Base-by-base conservation (phyloP, 92 coral and sea anemone genomes). In the Nematostella vectensis region DNA sequence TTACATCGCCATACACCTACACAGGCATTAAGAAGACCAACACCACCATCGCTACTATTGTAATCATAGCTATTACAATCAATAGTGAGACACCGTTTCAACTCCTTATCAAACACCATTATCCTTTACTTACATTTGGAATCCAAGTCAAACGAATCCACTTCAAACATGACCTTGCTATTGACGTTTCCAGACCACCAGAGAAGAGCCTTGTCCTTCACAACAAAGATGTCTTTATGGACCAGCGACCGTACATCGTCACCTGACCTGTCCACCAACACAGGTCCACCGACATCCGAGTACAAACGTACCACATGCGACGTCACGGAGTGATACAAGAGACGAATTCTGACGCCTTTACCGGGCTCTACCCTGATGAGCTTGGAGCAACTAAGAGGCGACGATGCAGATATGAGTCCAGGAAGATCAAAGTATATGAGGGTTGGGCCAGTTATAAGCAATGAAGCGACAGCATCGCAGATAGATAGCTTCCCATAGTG, bases 81-180 rank as follows among this genome's bases (percentile, higher is more conserved):
- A n/a, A n/a, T n/a, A n/a, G n/a, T n/a, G n/a, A n/a, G n/a, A n/a
- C n/a, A n/a, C n/a, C n/a, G n/a, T n/a, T n/a, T n/a, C n/a, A n/a
- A n/a, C n/a, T n/a, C n/a, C n/a, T n/a, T n/a, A n/a, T n/a, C n/a
- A n/a, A n/a, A n/a, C n/a, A n/a, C n/a, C n/a, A n/a, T n/a, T 33
- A 33, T 6, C 40, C 15, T 6, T 13, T 4, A 54, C 70, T 59
- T 59, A 78, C 80, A 69, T 11, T n/a, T 24, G 1, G 37, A 19
- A 42, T 62, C 39, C 3, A 57, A 30, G 13, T 62, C 48, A 44
- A 39, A 48, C 13, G 27, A 20, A 27, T 80, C 69, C 31, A 61
- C 77, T 20, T 55, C 66, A 57, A 80, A 27, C 45, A 59, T 27
- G 20, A 80, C 58, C 47, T 68, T 61, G 8, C 82, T 65, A 50